These are phyloP conservation scores for Camelus dromedarius DNA, from an alignment of 2,113 vertebrate species.

Conservation along the genomic window DNA sequence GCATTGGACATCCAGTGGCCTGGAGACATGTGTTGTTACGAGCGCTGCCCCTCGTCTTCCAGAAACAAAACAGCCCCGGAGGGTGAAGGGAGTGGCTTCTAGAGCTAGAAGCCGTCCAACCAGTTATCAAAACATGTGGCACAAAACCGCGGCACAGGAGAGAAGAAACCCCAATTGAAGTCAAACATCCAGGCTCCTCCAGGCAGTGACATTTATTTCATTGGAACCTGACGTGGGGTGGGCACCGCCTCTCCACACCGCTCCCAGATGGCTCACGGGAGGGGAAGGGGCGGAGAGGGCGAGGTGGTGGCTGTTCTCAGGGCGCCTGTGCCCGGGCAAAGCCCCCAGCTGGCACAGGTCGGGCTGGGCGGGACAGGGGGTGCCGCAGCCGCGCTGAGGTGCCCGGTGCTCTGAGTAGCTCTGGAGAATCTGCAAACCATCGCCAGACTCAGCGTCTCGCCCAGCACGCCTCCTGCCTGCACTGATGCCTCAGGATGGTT, in stretches of 20 bases:
- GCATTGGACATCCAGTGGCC: background rate
- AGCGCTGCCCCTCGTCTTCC: background rate
- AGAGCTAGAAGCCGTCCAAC: background rate
- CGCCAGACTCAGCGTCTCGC: background rate
- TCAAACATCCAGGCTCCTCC: background rate
- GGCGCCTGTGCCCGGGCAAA: background rate
- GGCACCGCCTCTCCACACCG: background rate
- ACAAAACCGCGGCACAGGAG: background rate
- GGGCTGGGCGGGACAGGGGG: rapidly evolving
- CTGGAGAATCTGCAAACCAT: rapidly evolving
- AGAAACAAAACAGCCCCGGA: background rate
- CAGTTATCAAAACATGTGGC: background rate
- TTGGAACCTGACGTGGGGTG: background rate
- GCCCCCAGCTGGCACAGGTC: background rate
- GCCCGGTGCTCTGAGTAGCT: rapidly evolving
- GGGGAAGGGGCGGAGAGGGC: background rate
- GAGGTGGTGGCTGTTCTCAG: rapidly evolving
- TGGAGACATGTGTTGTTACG: background rate
- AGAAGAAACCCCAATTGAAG: background rate
- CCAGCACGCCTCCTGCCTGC: rapidly evolving
- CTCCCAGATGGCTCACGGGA: background rate
- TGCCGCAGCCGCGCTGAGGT: background rate
- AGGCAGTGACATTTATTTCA: rapidly evolving
- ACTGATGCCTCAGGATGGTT: rapidly evolving
- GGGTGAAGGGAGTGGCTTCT: background rate